Evolutionary conservation across 2,888 invertebrate genomes (phyloP), one percentile per base, ranked within the genome.

Genomic region (Melitaea athalia): DNA sequence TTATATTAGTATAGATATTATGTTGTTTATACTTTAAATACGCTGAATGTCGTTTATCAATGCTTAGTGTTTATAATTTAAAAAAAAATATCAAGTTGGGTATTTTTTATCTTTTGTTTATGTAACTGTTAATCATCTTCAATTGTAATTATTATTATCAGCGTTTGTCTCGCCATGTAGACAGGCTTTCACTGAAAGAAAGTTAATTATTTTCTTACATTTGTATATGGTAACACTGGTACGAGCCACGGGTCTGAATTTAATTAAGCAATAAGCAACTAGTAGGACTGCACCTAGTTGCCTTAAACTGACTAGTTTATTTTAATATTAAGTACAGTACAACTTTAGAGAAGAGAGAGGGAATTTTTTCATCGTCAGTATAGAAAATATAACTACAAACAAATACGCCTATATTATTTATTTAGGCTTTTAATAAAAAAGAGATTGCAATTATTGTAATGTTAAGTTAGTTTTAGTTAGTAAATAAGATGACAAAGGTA

Each of bases 111-210:
- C 24, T 33, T 4, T 55, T 55, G 7, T 33, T 55, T 55, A 55
- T 24, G 24, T 55, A 55, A 52, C 3, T 17, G 15, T 52, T 17
- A 38, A 11, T 42, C 10, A 42, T 57, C 38, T 57, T 15, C n/a
- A 57, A 31, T 55, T 55, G 33, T 33, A 4, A 33, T 33, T 3
- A 15, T 15, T 38, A 10, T 42, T 8, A 57, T 38, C n/a, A 57
- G 7, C 15, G 31, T 31, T 42, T 38, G 57, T 42, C 57, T n/a
- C 57, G 33, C 55, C 8, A n/a, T 57, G 42, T 15, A 33, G 55
- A 7, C 11, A 14, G 33, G 15, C 57, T 57, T 57, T 57, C 57
- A 57, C 57, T 42, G 5, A 33, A 57, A 15, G 57, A 57, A 57
- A 57, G 57, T 17, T 10, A 33, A 11, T 52, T 17, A 7, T 24